Conservation (phyloP, 1,140 invertebrate species). For the Lucilia cuprina region DNA sequence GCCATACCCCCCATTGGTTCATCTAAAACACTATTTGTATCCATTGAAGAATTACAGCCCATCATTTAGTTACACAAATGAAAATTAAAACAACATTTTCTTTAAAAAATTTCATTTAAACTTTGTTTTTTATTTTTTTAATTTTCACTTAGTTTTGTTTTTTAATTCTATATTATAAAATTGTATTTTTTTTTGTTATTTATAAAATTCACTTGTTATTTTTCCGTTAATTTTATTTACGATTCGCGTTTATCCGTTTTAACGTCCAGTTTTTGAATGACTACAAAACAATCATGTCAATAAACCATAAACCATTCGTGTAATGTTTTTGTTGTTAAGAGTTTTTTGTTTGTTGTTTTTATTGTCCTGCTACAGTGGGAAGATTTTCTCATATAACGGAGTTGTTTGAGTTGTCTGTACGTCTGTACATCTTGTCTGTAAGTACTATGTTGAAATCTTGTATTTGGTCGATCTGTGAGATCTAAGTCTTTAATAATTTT, state of each 20-base stretch:
- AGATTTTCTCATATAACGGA: too few relatives aligned
- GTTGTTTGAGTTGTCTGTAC: too few relatives aligned
- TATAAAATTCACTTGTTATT: background rate
- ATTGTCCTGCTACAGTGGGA: background rate
- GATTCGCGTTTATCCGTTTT: background rate
- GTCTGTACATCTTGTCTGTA: too few relatives aligned
- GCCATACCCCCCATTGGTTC: constrained; percentile 39
- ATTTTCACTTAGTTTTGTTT: background rate
- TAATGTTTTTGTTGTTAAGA: background rate
- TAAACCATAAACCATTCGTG: background rate
- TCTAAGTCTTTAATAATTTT: too few relatives aligned
- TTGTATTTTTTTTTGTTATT: background rate
- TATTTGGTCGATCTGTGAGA: too few relatives aligned
- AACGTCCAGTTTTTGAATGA: background rate
- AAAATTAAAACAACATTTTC: background rate
- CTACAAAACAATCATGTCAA: background rate
- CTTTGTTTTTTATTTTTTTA: background rate
- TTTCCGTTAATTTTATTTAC: background rate
- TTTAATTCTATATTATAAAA: background rate
- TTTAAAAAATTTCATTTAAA: background rate
- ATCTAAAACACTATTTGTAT: constrained; percentile 46
- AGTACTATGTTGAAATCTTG: too few relatives aligned
- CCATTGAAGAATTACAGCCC: constrained; percentile 60
- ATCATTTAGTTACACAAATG: constrained; percentile 39
- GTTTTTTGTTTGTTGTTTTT: background rate